phyloP scores from a whole-genome alignment of 1,140 invertebrate genomes.

The Cardiocondyla obscurior region DNA sequence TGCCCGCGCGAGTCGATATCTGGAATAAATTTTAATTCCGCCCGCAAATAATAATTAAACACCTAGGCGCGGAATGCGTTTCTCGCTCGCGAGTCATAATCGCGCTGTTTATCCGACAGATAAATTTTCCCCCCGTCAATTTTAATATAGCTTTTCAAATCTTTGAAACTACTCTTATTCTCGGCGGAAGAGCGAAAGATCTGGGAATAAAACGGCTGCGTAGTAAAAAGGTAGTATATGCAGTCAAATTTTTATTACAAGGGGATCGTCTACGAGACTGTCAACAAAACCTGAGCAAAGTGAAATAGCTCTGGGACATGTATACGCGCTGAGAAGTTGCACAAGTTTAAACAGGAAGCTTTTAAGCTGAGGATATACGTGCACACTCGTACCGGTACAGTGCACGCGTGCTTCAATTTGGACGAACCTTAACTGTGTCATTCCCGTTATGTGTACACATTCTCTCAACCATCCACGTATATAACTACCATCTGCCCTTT shows the following conservation, averaged over 20 bases:
- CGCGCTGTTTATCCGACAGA: not conserved
- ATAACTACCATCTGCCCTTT: conserved; percentile 31
- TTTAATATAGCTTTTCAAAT: not conserved
- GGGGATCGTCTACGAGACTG: not conserved
- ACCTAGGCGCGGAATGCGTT: not conserved
- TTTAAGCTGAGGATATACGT: conserved; percentile 31
- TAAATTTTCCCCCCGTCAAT: not conserved
- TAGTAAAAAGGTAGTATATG: not conserved
- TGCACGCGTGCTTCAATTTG: conserved; percentile 39
- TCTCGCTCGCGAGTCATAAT: not conserved
- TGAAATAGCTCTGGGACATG: conserved; percentile 35
- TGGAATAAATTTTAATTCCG: not conserved
- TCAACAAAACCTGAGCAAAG: conserved; percentile 1
- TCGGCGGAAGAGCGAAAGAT: not conserved
- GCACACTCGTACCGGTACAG: not conserved
- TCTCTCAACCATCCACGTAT: not conserved
- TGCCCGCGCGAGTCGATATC: not conserved
- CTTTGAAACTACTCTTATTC: not conserved
- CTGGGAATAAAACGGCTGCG: not conserved
- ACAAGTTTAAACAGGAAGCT: conserved; percentile 37
- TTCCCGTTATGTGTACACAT: conserved; percentile 36
- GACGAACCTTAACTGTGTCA: conserved; percentile 47
- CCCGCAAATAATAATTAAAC: not conserved
- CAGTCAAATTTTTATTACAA: not conserved
- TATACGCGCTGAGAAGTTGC: conserved; percentile 39